Conservation (phyloP, 2,888 invertebrate genomes). For the Cyaniris semiargus region DNA sequence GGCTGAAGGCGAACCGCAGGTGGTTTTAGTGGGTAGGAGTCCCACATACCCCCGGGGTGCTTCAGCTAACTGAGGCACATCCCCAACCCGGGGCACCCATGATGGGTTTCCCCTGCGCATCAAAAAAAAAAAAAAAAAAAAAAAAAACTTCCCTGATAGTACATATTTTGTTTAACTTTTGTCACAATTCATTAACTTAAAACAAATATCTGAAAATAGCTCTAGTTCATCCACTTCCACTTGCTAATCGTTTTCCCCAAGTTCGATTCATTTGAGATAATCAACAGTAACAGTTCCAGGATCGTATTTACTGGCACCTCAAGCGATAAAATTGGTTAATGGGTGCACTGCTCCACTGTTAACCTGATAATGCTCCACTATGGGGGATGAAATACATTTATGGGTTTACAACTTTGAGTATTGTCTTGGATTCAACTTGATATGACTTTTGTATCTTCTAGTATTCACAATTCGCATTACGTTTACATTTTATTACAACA, state of each 20-base stretch:
- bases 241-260: background rate
- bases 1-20: too few relatives aligned
- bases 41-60: too few relatives aligned
- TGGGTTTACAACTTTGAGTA: conserved; percentile 16
- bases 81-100: too few relatives aligned
- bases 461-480: background rate
- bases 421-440: conserved; percentile 15
- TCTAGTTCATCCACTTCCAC: background rate
- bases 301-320: conserved; percentile 47
- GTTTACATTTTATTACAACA: too few relatives aligned
- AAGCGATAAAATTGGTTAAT: conserved; percentile 59
- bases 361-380: conserved; percentile 38
- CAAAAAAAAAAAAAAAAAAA: too few relatives aligned
- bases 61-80: too few relatives aligned
- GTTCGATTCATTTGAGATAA: conserved; percentile 21
- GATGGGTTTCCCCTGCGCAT: too few relatives aligned
- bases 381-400: conserved; percentile 21
- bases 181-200: background rate
- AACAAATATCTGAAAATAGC: too few relatives aligned
- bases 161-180: background rate
- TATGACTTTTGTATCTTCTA: background rate
- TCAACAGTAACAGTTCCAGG: conserved; percentile 7
- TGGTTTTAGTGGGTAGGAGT: too few relatives aligned
- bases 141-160: too few relatives aligned
- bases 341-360: conserved; percentile 57